phyloP scores from a whole-genome alignment of 92 coral and sea anemone species.

The Parazoanthus darwini region DNA sequence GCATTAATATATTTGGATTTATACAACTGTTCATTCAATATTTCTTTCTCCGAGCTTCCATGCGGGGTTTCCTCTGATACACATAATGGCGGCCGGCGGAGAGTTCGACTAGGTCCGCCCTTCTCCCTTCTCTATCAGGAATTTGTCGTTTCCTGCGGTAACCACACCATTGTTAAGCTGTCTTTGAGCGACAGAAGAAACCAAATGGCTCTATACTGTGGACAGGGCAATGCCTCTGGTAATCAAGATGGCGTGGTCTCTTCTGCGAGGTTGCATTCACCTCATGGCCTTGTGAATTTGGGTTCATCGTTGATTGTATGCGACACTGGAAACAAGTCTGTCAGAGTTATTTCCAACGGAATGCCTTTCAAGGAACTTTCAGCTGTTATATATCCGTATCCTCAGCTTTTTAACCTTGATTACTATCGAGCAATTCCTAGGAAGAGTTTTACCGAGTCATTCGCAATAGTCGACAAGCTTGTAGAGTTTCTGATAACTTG shows the following conservation, averaged over 20 bases:
- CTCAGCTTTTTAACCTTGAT: slow-evolving; percentile 55
- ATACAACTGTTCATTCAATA: too few species aligned
- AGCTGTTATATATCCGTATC: slow-evolving; percentile 47
- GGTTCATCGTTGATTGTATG: slow-evolving; percentile 43
- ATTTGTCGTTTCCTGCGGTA: too few species aligned
- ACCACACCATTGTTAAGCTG: too few species aligned
- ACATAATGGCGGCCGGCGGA: too few species aligned
- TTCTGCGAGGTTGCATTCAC: slow-evolving; percentile 52
- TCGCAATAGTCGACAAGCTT: slow-evolving; percentile 45
- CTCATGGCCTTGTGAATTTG: slow-evolving; percentile 55
- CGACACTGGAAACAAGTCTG: slow-evolving; percentile 52
- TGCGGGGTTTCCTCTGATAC: too few species aligned
- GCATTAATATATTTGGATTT: not conserved
- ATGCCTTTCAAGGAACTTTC: slow-evolving; percentile 41
- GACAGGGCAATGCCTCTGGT: slow-evolving; percentile 41
- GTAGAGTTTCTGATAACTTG: slow-evolving; percentile 52
- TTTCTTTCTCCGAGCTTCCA: too few species aligned
- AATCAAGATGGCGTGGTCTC: slow-evolving; percentile 48
- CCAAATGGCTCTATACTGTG: not conserved
- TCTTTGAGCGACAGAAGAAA: too few species aligned
- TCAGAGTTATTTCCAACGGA: slow-evolving; percentile 10
- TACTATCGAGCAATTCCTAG: slow-evolving; percentile 44
- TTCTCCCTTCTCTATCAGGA: too few species aligned
- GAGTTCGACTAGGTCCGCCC: too few species aligned
- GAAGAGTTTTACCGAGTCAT: slow-evolving; percentile 38